These are phyloP conservation scores for Neodiprion fabricii DNA, from an alignment of 1,140 invertebrate species.

Conservation along the genomic window DNA sequence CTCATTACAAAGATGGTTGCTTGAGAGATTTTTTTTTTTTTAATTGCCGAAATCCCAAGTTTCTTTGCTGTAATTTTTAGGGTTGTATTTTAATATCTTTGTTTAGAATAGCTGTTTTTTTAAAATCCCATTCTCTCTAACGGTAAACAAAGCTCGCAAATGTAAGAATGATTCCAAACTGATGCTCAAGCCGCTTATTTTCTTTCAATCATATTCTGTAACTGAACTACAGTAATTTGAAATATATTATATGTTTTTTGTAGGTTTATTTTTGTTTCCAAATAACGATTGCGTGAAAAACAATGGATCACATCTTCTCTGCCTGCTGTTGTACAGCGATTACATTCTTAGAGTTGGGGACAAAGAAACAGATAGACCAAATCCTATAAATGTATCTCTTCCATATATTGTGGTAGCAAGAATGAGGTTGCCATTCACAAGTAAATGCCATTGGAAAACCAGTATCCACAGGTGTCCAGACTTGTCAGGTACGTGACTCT, in stretches of 20 bases:
- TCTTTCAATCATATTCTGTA: not conserved
- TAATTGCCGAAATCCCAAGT: too few relatives aligned
- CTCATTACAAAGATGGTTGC: too few relatives aligned
- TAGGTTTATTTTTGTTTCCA: slow-evolving; percentile 64
- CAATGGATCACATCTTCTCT: slow-evolving; percentile 59
- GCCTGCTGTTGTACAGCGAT: slow-evolving; percentile 59
- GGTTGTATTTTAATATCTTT: not conserved
- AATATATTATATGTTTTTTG: slow-evolving; percentile 29
- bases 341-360: slow-evolving; percentile 53
- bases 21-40: too few relatives aligned
- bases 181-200: not conserved
- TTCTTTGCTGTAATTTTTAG: slow-evolving; percentile 20
- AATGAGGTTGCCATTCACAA: slow-evolving; percentile 59
- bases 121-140: not conserved
- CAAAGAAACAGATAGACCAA: slow-evolving; percentile 31
- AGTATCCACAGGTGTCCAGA: slow-evolving; percentile 53
- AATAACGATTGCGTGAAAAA: slow-evolving; percentile 60
- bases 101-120: not conserved
- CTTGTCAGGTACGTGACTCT: slow-evolving; percentile 43
- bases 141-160: not conserved
- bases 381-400: slow-evolving; percentile 57
- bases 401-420: slow-evolving; percentile 56
- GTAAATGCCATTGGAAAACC: slow-evolving; percentile 58
- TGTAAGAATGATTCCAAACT: not conserved
- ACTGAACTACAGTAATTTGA: slow-evolving; percentile 19